Percentiles rank a stretch among this genome's conserved stretches.
Conservation (phyloP, 2,797 vertebrate genomes). For the Manis pentadactyla region DNA sequence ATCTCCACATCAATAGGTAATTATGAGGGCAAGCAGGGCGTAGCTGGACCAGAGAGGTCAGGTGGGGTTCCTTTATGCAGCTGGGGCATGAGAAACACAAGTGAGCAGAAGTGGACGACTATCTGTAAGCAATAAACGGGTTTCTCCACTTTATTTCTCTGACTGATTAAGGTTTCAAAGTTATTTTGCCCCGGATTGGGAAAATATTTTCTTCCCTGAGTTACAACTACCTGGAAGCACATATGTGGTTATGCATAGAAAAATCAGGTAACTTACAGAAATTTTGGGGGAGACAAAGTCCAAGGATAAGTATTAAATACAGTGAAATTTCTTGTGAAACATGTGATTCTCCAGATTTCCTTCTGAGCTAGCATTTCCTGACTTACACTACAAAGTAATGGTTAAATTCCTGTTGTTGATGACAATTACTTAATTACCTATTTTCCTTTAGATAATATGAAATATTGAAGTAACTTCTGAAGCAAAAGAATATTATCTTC, state of each 20-base stretch:
- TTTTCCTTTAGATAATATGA: background rate
- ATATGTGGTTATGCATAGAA: background rate
- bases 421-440: background rate
- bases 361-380: background rate
- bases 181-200: no score
- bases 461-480: background rate
- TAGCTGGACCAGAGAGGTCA: no score
- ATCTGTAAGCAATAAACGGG: no score
- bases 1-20: no score
- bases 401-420: background rate
- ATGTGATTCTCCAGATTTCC: background rate
- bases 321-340: background rate
- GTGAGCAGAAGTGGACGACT: no score
- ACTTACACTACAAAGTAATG: background rate
- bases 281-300: background rate
- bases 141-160: no score
- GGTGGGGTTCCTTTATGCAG: no score
- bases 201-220: no score
- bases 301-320: background rate
- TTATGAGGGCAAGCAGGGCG: no score
- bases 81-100: no score
- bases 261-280: background rate
- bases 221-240: background rate
- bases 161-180: no score
- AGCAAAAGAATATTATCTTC: background rate